Conservation (phyloP, 2,888 invertebrate genomes). For the Platypus cylindrus region DNA sequence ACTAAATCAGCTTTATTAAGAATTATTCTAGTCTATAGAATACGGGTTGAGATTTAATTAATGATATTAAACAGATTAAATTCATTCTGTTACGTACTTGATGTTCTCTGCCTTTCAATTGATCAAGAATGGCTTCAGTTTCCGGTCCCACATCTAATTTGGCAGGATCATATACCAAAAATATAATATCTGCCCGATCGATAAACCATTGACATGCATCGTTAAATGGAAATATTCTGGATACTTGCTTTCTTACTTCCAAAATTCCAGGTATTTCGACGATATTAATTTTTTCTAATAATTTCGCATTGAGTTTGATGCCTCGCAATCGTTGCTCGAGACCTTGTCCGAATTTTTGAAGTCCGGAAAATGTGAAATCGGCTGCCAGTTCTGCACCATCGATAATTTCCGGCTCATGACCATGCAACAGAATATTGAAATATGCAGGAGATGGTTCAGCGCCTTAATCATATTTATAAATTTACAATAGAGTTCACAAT, state of each 20-base stretch:
- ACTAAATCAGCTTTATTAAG: constrained; percentile 91
- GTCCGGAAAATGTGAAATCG: constrained; percentile 84
- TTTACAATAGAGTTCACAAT: too few relatives aligned
- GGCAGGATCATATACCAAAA: constrained; percentile 88
- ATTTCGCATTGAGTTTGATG: constrained; percentile 64
- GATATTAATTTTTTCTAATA: constrained; percentile 86
- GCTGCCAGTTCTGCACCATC: constrained; percentile 92
- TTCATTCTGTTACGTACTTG: constrained; percentile 52
- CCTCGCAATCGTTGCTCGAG: constrained; percentile 79
- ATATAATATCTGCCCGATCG: constrained; percentile 89
- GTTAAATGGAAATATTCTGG: constrained; percentile 86
- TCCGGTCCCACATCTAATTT: constrained; percentile 92
- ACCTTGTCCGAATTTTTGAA: constrained; percentile 92
- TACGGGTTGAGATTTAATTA: too few relatives aligned
- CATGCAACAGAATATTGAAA: constrained; percentile 84
- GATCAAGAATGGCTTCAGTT: constrained; percentile 87
- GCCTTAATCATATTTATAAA: constrained; percentile 41
- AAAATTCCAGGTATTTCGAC: constrained; percentile 93
- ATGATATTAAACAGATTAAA: too few relatives aligned
- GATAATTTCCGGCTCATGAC: constrained; percentile 70
- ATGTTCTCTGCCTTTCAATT: constrained; percentile 85
- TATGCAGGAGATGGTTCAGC: constrained; percentile 90
- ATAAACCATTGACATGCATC: constrained; percentile 97
- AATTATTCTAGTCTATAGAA: constrained; percentile 79
- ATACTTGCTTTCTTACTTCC: constrained; percentile 86